phyloP scores from a whole-genome alignment of 2,113 vertebrate genomes.

The Saccopteryx bilineata region DNA sequence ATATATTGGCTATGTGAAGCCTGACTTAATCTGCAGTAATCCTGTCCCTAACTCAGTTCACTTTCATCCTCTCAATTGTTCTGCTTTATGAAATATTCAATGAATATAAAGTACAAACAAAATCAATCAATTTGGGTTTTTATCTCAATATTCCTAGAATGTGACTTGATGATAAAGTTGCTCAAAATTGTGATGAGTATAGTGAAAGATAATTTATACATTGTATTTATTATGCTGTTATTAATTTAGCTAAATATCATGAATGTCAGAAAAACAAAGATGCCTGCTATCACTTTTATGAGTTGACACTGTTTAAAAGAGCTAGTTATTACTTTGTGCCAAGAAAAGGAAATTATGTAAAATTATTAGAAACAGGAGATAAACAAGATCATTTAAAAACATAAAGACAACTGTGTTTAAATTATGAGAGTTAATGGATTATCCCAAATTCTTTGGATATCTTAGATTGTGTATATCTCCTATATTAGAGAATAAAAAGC shows the following conservation, averaged over 20 bases:
- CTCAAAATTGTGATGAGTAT: neutral
- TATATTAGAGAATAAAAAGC: neutral
- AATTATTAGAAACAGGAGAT: neutral
- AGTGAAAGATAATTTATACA: neutral
- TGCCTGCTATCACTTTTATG: neutral
- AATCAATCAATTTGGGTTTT: neutral
- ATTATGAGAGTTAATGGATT: neutral
- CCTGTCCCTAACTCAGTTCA: neutral
- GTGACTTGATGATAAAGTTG: conserved; percentile 1
- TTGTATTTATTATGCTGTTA: neutral
- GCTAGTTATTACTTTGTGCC: neutral
- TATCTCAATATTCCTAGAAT: neutral
- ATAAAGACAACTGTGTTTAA: neutral
- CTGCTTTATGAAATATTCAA: neutral
- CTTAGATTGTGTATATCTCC: neutral
- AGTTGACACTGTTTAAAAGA: neutral
- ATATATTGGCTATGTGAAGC: neutral
- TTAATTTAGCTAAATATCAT: neutral
- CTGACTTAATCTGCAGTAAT: neutral
- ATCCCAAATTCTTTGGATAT: neutral
- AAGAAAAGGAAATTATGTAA: neutral
- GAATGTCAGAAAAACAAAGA: conserved; percentile 3
- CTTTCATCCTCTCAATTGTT: neutral
- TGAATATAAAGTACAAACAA: neutral
- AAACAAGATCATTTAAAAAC: neutral